Base-by-base conservation (phyloP, 2,888 invertebrate genomes). In the Tetanocera ferruginea region DNA sequence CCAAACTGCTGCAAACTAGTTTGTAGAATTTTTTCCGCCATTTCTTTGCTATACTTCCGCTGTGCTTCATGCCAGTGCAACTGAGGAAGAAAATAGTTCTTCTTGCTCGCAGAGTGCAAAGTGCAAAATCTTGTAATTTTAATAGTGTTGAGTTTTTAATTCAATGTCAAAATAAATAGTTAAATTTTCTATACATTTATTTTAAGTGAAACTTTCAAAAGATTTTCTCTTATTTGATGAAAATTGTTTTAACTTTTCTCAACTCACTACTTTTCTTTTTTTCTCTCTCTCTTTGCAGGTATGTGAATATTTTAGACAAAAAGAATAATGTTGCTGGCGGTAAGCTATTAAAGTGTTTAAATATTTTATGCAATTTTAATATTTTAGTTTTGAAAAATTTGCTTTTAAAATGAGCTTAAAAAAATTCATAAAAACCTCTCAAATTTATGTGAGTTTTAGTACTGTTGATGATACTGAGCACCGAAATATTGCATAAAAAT, bases 111-210 rank as follows among this genome's bases (percentile, higher is more conserved):
- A 37, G 57, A 72, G 60, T 72, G 17, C 52, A 74, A 64, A 74
- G 74, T 74, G 74, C 64, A 74, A 74, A 74, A 51, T 31, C 74
- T 74, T 74, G 74, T 74, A 74, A 64, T 74, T 74, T 64, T 74
- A 74, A 74, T 74, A 66, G 74, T 14, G 51, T 64, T 52, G 62
- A 64, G 64, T 52, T 49, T 51, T 31, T 28, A 64, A 23, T 34
- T 52, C 31, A 51, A 52, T 52, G 52, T 52, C 62, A 31, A 62
- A 74, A 64, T 74, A 74, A 34, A 71, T 55, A 43, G 37, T 57
- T 31, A 72, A 57, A 72, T 72, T 72, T 23, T 23, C 57, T 17
- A 37, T 23, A 34, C 34, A 72, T 37, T 37, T 6, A 14, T 69
- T 69, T 69, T 51, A 49, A 51, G 17, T 49, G 28, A 69, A 69